Base-by-base conservation (phyloP, 2,113 vertebrate species). In the Zeus faber region DNA sequence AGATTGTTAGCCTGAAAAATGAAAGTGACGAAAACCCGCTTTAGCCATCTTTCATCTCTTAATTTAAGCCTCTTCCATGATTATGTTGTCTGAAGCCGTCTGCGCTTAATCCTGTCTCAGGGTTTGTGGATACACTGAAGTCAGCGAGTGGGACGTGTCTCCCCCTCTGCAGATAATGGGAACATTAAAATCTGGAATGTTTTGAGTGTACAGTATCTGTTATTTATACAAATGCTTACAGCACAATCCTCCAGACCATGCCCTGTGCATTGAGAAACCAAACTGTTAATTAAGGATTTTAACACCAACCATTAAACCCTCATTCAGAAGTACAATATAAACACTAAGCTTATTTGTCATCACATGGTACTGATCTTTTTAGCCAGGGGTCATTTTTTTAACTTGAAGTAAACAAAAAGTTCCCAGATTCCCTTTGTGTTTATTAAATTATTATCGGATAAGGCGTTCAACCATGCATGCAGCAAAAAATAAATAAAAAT, bases 121-220 rank as follows among this genome's bases (percentile, higher is more conserved):
- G 5, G 20, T 3, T 18, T 18, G 40, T 1, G 7, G 2, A 16
- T 6, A 5, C n/a, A 43, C 8, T 20, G n/a, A 14, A 43, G 40
- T 43, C 40, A 43, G 40, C 40, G 17, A 2, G 16, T 18, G 40
- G 17, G 18, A 10, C 21, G 41, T 9, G 46, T 8, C 18, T 37
- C 49, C 64, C 75, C 62, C 70, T 59, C 66, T 31, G 64, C 69
- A 72, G 70, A 81, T 83, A 77, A 83, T 77, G 33, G 48, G 48
- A 65, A 59, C 62, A 72, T 81, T 70, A 83, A 76, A 78, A 74
- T 76, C 69, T 62, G 76, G 74, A 69, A 71, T 65, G 75, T 67
- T 67, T 59, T 58, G 46, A 65, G 54, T 51, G 16, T n/a, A n/a
- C n/a, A n/a, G n/a, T 54, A 70, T 80, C 62, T 29, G 67, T 72